These are phyloP conservation scores for Eulemur rubriventer DNA, from an alignment of 2,797 vertebrate genomes.

Conservation along the genomic window DNA sequence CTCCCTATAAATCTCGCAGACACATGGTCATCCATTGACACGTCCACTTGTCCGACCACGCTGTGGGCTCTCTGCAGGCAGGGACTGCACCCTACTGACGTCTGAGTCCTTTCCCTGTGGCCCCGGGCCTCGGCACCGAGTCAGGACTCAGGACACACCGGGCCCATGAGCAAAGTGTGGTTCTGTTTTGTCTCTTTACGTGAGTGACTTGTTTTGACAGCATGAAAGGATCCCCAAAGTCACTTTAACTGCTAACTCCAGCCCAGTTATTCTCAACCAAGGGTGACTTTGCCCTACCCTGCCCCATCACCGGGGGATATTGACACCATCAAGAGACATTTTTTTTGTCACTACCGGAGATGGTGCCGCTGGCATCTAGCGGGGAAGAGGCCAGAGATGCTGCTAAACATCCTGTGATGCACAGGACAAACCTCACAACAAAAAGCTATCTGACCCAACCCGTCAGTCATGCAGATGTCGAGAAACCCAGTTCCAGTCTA, in stretches of 20 bases:
- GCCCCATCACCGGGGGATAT: too few relatives aligned
- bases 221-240: background rate
- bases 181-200: background rate
- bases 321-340: background rate
- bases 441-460: background rate
- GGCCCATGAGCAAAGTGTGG: background rate
- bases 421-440: background rate
- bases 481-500: background rate
- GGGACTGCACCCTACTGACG: background rate
- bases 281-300: background rate
- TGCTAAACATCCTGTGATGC: background rate
- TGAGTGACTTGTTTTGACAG: background rate
- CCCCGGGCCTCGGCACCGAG: rapidly evolving
- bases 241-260: background rate
- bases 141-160: background rate
- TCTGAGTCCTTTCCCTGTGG: background rate
- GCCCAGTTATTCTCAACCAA: background rate
- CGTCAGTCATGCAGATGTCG: background rate
- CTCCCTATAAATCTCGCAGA: background rate
- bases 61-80: background rate
- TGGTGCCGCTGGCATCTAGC: too few relatives aligned
- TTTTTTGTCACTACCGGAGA: background rate
- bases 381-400: background rate
- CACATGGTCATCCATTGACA: background rate
- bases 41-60: rapidly evolving